Evolutionary conservation across 2,797 vertebrate genomes (phyloP), one percentile per base, ranked within the genome.

Genomic region (Darevskia nairensis): DNA sequence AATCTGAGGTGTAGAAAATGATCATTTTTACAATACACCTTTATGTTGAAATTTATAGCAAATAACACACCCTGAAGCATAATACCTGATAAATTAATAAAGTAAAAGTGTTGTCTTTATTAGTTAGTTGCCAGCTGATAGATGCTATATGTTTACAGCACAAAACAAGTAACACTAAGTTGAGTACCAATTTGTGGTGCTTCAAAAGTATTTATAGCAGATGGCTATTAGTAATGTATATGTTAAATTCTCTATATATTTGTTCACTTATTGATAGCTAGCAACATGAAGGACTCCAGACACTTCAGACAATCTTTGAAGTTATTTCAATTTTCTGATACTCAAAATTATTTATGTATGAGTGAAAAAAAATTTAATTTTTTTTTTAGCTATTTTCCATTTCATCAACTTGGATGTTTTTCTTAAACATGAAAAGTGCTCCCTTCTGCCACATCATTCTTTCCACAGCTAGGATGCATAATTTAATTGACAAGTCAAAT

Each of bases 41-140:
- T 91, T 93, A 86, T 90, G 82, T 80, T 89, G 89, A 94, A 87
- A 90, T 90, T 92, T 8, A 9, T 81, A 85, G 39, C 71, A 85
- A 82, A 88, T 64, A 89, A 84, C 81, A 50, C 69, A 86, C 2
- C 50, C 0, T 87, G 81, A 88, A 27, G 93, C 83, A 85, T 84
- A 68, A 21, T 6, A 46, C 59, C 13, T 92, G 50, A 50, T 50
- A 50, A 50, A 50, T 15, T 15, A 50, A 50, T 25, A 23, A 86
- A 81, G 15, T 88, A 15, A 29, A 89, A 93, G 39, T 25, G 2
- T 82, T 25, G 6, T 90, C 89, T 61, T 80, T 81, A 21, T 89
- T 80, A 2, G 85, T 90, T 78, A 66, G 29, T 25, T 78, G 74
- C 25, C 13, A 41, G 23, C 25, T 72, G 41, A 4, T 80, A 69